A percentile compares a stretch with the other conserved stretches of the same genome.
phyloP scores from a whole-genome alignment of 2,113 vertebrate species.

The Sapajus apella region DNA sequence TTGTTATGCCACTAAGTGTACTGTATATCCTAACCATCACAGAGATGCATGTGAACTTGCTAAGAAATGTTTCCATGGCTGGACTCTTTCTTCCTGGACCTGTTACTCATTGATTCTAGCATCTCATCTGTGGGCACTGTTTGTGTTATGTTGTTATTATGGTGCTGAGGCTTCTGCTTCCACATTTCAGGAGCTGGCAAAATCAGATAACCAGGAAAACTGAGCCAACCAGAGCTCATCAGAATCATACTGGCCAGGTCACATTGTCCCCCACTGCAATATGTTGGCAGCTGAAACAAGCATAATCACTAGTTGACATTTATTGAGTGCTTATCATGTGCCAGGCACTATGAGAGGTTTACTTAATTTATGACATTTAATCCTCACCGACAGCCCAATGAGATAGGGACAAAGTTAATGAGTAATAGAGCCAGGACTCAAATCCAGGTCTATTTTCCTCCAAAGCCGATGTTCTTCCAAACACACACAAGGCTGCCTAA shows the following conservation, averaged over 20 bases:
- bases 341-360: conserved; percentile 26
- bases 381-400: conserved; percentile 27
- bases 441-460: conserved; percentile 54
- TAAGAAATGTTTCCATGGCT: not conserved
- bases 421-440: conserved; percentile 49
- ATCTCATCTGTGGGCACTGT: not conserved
- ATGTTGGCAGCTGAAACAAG: conserved; percentile 51
- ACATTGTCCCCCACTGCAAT: conserved; percentile 41
- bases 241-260: conserved; percentile 41
- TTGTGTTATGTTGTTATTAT: not conserved
- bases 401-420: conserved; percentile 39
- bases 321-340: conserved; percentile 40
- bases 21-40: not conserved
- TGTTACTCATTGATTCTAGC: not conserved
- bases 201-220: conserved; percentile 20
- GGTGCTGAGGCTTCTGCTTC: not conserved
- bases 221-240: conserved; percentile 30
- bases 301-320: conserved; percentile 63
- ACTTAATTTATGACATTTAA: conserved; percentile 42
- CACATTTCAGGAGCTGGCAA: conserved; percentile 34
- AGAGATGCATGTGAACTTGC: not conserved
- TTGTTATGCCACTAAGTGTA: not conserved
- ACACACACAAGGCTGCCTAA: conserved; percentile 48
- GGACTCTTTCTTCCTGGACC: not conserved
- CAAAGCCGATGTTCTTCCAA: conserved; percentile 59